Percentiles rank a stretch among this genome's conserved stretches.
Evolutionary conservation across 1,140 invertebrate species (phyloP).

Genomic region (Apis florea): DNA sequence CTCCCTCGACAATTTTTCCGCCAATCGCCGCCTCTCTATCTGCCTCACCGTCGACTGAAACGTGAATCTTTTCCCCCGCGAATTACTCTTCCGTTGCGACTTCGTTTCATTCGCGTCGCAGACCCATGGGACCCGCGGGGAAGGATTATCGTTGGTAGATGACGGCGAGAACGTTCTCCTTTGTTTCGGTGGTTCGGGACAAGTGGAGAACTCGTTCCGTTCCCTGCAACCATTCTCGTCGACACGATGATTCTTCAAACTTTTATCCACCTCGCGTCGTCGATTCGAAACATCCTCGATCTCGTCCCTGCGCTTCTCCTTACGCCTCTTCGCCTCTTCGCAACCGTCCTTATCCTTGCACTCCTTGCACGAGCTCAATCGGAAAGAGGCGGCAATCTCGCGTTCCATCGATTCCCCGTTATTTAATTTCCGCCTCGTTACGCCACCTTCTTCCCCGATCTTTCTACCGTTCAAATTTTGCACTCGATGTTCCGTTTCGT

Average conservation of each 20-base stretch:
- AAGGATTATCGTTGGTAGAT: constrained; percentile 49
- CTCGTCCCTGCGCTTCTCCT: not conserved
- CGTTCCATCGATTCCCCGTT: not conserved
- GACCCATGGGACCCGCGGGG: constrained; percentile 32
- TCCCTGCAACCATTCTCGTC: constrained; percentile 22
- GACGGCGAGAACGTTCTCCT: constrained; percentile 6
- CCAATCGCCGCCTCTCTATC: constrained; percentile 86
- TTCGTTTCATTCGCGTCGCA: constrained; percentile 66
- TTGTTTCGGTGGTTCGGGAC: constrained; percentile 76
- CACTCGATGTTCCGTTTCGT: constrained; percentile 63
- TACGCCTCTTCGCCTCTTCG: not conserved
- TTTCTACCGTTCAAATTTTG: constrained; percentile 65
- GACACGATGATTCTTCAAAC: constrained; percentile 7
- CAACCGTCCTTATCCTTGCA: not conserved
- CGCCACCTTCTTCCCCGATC: not conserved
- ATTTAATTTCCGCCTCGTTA: no score
- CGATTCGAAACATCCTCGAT: not conserved
- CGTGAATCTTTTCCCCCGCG: constrained; percentile 85
- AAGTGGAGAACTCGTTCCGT: not conserved
- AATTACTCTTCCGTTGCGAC: constrained; percentile 55
- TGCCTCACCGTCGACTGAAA: constrained; percentile 91
- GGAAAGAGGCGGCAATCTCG: not conserved
- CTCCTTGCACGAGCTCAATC: not conserved
- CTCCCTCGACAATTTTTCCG: constrained; percentile 87
- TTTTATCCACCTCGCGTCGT: constrained; percentile 8